phyloP scores from a whole-genome alignment of 2,888 invertebrate species.

The Cheilosia urbana region DNA sequence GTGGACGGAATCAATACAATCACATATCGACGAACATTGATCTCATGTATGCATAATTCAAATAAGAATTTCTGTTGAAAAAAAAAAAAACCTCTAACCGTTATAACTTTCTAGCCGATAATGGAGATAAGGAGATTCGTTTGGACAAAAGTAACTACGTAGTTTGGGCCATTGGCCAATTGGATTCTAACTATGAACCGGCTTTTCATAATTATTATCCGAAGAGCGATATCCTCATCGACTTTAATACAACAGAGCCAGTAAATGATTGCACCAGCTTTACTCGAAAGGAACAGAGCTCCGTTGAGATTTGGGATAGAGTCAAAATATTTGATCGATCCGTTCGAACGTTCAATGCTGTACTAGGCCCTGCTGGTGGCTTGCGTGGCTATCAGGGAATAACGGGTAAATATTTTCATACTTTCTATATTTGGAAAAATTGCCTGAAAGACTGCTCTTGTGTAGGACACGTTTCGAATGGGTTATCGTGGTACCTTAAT shows the following conservation, averaged over 20 bases:
- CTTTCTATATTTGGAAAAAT: not conserved
- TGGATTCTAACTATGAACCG: constrained; percentile 91
- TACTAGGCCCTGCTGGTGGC: constrained; percentile 93
- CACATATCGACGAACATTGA: constrained; percentile 90
- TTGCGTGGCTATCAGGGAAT: constrained; percentile 90
- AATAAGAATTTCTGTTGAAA: not conserved
- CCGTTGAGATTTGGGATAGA: constrained; percentile 86
- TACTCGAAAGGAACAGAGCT: constrained; percentile 84
- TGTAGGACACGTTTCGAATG: constrained; percentile 88
- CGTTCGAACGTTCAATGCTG: constrained; percentile 91
- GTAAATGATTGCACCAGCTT: constrained; percentile 91
- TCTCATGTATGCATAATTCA: constrained; percentile 85
- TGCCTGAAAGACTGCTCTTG: not conserved
- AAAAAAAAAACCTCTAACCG: not conserved
- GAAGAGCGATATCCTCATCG: constrained; percentile 87
- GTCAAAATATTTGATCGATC: constrained; percentile 88
- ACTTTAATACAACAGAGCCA: constrained; percentile 87
- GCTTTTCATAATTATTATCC: constrained; percentile 93
- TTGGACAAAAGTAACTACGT: constrained; percentile 87
- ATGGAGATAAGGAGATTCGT: constrained; percentile 90
- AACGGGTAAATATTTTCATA: constrained; percentile 84
- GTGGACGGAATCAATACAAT: constrained; percentile 91
- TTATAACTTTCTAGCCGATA: constrained; percentile 86
- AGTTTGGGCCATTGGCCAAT: constrained; percentile 93
- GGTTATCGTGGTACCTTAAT: constrained; percentile 96